Evolutionary conservation across 1,140 invertebrate genomes (phyloP), one percentile per base, ranked within the genome.

Genomic region (Anastrepha obliqua): DNA sequence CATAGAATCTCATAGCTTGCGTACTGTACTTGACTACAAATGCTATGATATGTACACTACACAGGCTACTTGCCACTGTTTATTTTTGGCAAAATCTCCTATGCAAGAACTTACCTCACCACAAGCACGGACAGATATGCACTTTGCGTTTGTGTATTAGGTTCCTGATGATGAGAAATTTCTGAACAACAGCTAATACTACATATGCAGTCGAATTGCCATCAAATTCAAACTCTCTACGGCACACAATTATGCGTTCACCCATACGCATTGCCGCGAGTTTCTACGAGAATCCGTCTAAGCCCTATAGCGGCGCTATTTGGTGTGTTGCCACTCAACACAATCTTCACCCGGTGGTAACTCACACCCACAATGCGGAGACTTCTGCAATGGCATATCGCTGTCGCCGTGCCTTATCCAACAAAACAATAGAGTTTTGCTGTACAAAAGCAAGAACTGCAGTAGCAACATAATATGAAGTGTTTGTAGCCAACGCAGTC

Each of bases 361-460:
- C 74, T 81, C 74, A 81, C 44, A 81, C 74, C 74, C 47, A 81
- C 74, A 20, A 7, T n/a, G 47, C n/a, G n/a, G 74, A 55, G n/a
- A 17, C 47, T 55, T 55, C 13, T 51, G 74, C 44, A 20, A 55
- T 29, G 47, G n/a, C 51, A 59, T 47, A 87, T 20, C 86, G 67
- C 55, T 29, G 65, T 78, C 67, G n/a, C 55, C 86, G 5, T 39
- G 59, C 51, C 44, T 60, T 51, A 87, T 74, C 67, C 55, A 60
- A 58, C 29, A 13, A 58, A 62, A 29, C 85, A 60, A 86, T 64
- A n/a, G 44, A 39, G 29, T 17, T 42, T 15, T n/a, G n/a, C 60
- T 81, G 74, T n/a, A 55, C 74, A 81, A 55, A 17, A 81, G 74
- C 74, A 81, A 81, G 47, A 81, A 81, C 44, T 81, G 74, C 74